phyloP scores from a whole-genome alignment of 2,113 vertebrate genomes.

The Ciconia boyciana region DNA sequence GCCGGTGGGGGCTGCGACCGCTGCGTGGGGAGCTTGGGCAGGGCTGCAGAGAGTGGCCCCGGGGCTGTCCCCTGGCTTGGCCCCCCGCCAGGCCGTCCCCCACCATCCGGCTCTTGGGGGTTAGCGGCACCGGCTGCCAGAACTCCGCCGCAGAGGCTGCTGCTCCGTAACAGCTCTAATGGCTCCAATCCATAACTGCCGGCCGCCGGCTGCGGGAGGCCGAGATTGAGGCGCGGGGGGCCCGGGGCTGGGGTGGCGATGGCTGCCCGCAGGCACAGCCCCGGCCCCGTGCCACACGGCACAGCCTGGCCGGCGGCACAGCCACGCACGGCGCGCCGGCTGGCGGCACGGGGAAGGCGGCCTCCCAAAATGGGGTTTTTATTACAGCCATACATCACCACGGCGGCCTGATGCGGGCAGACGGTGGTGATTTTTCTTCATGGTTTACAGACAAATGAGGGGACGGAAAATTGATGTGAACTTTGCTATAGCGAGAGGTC shows the following conservation, averaged over 20 bases:
- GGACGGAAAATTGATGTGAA: constrained; percentile 66
- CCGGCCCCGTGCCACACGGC: not conserved
- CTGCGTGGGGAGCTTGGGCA: not conserved
- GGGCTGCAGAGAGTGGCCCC: fast-evolving
- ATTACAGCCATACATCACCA: constrained; percentile 59
- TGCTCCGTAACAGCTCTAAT: not conserved
- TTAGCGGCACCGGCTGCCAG: not conserved
- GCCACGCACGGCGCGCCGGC: not conserved
- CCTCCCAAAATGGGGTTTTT: constrained; percentile 50
- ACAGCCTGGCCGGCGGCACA: not conserved
- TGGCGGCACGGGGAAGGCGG: not conserved
- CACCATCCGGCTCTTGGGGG: not conserved
- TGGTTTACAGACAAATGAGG: constrained; percentile 73
- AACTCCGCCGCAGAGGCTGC: not conserved
- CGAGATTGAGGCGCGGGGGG: fast-evolving
- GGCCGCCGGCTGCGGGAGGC: not conserved
- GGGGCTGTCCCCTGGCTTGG: not conserved
- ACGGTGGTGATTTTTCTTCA: constrained; percentile 62
- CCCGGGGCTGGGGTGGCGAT: not conserved
- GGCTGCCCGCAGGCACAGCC: not conserved
- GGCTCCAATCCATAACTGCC: not conserved
- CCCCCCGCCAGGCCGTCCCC: fast-evolving
- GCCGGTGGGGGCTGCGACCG: fast-evolving
- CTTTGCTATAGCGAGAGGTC: constrained; percentile 35
- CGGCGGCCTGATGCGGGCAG: not conserved